Evolutionary conservation across 2,113 vertebrate species (phyloP).

Genomic region (Xenopus laevis): DNA sequence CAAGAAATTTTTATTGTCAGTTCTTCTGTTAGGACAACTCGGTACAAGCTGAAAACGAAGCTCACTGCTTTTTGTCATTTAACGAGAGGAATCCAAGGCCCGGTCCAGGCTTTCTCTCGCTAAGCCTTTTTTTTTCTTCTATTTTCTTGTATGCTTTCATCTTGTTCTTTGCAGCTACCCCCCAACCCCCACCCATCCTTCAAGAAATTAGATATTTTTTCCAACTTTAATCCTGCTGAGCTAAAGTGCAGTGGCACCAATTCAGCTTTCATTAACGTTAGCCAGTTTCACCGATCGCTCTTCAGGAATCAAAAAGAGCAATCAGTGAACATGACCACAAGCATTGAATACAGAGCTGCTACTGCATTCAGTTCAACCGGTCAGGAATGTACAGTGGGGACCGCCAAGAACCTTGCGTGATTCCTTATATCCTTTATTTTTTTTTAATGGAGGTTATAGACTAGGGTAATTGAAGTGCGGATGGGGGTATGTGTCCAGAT

Average conservation of each 20-base stretch:
- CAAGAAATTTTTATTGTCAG: too few relatives aligned
- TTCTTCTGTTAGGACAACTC: too few relatives aligned
- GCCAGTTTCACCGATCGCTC: slow-evolving; percentile 56
- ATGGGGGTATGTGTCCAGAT: slow-evolving; percentile 32
- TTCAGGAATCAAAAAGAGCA: slow-evolving; percentile 59
- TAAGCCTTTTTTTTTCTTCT: slow-evolving; percentile 22
- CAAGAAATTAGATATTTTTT: slow-evolving; percentile 59
- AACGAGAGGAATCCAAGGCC: neutral
- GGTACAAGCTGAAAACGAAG: too few relatives aligned
- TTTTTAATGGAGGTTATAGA: slow-evolving; percentile 41
- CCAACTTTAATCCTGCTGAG: slow-evolving; percentile 54
- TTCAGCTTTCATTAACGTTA: slow-evolving; percentile 51
- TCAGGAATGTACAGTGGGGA: slow-evolving; percentile 30
- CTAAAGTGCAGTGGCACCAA: slow-evolving; percentile 51
- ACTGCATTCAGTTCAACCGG: slow-evolving; percentile 45
- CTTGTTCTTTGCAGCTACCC: slow-evolving; percentile 46
- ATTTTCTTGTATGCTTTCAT: slow-evolving; percentile 41
- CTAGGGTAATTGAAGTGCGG: slow-evolving; percentile 42
- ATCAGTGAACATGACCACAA: slow-evolving; percentile 55
- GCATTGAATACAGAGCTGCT: slow-evolving; percentile 49
- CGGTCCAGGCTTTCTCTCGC: slow-evolving; percentile 28
- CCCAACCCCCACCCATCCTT: neutral
- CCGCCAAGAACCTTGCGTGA: slow-evolving; percentile 30
- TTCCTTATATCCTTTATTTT: slow-evolving; percentile 43
- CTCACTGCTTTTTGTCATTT: neutral